Evolutionary conservation across 2,797 vertebrate species (phyloP), one percentile per base, ranked within the genome.

Genomic region (Tinamus major): DNA sequence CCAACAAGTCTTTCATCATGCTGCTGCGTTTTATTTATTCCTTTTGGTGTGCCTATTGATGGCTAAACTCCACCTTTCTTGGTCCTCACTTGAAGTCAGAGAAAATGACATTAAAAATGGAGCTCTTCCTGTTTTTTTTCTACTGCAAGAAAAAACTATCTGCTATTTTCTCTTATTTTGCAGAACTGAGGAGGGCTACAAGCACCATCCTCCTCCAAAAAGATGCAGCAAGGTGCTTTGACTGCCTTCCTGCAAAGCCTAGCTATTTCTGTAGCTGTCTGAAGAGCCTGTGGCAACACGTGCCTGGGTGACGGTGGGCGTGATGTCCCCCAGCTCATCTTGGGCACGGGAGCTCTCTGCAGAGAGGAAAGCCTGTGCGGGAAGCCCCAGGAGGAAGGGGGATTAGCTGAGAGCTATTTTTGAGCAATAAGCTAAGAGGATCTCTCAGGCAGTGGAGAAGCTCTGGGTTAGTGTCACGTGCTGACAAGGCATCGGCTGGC

Each of bases 341-440:
- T 13, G 9, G 49, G 27, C 35, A 29, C 10, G 10, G 69, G 19
- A 72, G 65, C 65, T 86, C 84, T 79, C 70, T 44, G 17, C 0
- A 1, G 48, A 74, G 84, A 84, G 46, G 48, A 79, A 49, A 82
- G 63, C 56, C 79, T 75, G 62, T 53, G 42, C 2, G 2, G 0
- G 17, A 67, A 74, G 49, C 6, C 1, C 0, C 15, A 2, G 56
- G 15, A 69, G 31, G 62, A 15, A 53, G 0, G 0, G 37, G 83
- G 94, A 94, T 96, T 94, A 96, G 75, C 85, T 75, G 77, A 62
- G 69, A 70, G 95, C 82, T 95, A 96, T 96, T 95, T 96, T 95
- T 95, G 94, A 93, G 88, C 61, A 62, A 74, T 62, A 76, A 79
- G 79, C 46, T 96, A 95, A 96, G 96, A 96, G 89, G 96, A 96